Evolutionary conservation across 2,888 invertebrate species (phyloP).

Genomic region (Campopleginae sp.): DNA sequence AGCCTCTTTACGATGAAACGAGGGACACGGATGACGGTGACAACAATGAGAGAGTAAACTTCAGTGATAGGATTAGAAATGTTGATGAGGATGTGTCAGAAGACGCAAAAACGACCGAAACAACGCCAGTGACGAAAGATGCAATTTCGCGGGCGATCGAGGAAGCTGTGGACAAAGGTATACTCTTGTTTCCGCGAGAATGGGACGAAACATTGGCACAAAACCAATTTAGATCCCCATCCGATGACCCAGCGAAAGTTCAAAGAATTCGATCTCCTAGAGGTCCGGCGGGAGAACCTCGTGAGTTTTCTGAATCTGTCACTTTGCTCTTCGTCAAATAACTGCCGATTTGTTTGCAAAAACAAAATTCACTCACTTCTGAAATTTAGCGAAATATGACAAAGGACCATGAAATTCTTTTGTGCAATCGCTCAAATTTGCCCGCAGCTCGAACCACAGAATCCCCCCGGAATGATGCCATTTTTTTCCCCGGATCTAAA

Average conservation of each 20-base stretch:
- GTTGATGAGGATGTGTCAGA: not conserved
- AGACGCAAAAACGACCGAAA: not conserved
- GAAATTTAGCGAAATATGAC: not conserved
- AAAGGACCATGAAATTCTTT: not conserved
- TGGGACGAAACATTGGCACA: conserved; percentile 25
- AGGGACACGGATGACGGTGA: not conserved
- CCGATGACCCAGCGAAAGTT: conserved; percentile 26
- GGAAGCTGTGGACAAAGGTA: conserved; percentile 27
- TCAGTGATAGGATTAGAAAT: not conserved
- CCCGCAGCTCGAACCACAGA: conserved; percentile 1
- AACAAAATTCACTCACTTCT: not conserved
- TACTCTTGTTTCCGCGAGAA: conserved; percentile 45
- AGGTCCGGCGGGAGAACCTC: not conserved
- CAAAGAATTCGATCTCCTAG: conserved; percentile 31
- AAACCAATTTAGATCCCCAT: not conserved
- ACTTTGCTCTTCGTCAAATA: not conserved
- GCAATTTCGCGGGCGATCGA: conserved; percentile 34
- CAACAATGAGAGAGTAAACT: not conserved
- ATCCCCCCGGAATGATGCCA: conserved; percentile 43
- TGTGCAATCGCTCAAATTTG: not conserved
- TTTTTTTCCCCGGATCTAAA: conserved; percentile 75
- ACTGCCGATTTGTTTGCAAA: not conserved
- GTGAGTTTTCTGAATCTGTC: conserved; percentile 27
- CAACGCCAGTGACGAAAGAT: conserved; percentile 7
- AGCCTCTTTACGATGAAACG: not conserved